These are phyloP conservation scores for Zelostemma sp. DNA, from an alignment of 1,140 invertebrate genomes.

Conservation along the genomic window DNA sequence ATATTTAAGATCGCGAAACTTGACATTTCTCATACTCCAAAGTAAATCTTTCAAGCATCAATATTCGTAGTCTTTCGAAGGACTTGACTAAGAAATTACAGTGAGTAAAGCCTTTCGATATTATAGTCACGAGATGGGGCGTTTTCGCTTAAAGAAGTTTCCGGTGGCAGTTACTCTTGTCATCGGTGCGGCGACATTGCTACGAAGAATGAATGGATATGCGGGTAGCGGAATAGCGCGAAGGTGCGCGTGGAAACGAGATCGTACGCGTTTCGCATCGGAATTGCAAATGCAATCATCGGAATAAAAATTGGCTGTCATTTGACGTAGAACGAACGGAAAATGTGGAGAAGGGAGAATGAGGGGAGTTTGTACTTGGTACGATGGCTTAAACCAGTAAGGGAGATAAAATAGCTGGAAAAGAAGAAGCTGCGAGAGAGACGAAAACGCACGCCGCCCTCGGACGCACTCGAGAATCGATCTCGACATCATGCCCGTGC, in stretches of 20 bases:
- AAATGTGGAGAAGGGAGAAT: conserved; percentile 19
- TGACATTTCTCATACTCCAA: too few relatives aligned
- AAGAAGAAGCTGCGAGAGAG: conserved; percentile 15
- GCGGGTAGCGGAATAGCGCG: conserved; percentile 27
- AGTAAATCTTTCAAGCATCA: background rate
- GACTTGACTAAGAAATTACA: conserved; percentile 38
- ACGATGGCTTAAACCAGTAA: conserved; percentile 33
- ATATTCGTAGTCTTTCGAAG: conserved; percentile 15
- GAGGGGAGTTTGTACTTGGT: conserved; percentile 22
- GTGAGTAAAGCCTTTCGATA: conserved; percentile 22
- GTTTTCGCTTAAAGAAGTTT: conserved; percentile 42
- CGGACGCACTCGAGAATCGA: conserved; percentile 49
- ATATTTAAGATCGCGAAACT: too few relatives aligned
- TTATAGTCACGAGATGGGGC: conserved; percentile 42
- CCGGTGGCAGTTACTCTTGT: conserved; percentile 39
- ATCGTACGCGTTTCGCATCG: conserved; percentile 54
- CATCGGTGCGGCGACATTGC: conserved; percentile 33
- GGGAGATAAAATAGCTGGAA: conserved; percentile 10
- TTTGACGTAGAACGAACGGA: conserved; percentile 48
- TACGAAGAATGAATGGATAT: conserved; percentile 38
- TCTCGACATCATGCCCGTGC: conserved; percentile 34
- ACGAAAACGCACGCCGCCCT: conserved; percentile 39
- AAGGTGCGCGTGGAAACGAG: conserved; percentile 38
- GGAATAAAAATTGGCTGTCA: conserved; percentile 70
- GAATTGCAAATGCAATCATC: conserved; percentile 70